phyloP scores from a whole-genome alignment of 2,113 vertebrate genomes.

The Lepus timidus region DNA sequence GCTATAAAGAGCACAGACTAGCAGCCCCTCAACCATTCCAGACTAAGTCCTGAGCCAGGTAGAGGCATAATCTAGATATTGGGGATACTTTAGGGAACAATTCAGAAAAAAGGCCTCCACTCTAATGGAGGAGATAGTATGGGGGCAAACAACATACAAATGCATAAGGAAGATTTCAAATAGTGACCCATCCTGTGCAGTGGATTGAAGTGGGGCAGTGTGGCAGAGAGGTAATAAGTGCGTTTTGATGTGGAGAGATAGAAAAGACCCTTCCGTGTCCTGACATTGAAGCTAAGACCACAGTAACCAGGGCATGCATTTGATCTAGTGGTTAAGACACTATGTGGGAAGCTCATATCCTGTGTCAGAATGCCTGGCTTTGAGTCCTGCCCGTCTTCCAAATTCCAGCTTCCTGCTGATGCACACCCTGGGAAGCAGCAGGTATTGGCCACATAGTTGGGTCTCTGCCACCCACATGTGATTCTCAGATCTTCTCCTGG shows the following conservation, averaged over 20 bases:
- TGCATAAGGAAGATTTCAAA: neutral
- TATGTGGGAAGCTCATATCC: no score
- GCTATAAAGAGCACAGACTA: neutral
- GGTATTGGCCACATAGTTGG: no score
- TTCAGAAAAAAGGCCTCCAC: neutral
- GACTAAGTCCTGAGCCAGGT: neutral
- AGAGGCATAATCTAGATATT: neutral
- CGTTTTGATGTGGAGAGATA: neutral
- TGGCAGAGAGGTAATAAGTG: neutral
- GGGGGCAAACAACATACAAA: neutral
- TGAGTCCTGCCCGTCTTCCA: no score
- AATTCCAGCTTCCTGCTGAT: no score
- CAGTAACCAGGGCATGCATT: no score
- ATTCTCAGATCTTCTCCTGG: no score
- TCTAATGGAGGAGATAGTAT: neutral
- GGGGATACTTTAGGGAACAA: neutral
- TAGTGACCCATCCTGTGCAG: no score
- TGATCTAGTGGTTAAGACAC: no score
- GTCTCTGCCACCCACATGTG: no score
- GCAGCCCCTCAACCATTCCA: neutral
- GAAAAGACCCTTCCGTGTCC: neutral
- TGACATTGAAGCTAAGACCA: neutral
- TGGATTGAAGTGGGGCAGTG: neutral
- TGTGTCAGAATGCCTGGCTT: no score
- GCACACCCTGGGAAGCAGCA: no score